Conservation (phyloP, 2,797 vertebrate species). For the Streptopelia turtur region DNA sequence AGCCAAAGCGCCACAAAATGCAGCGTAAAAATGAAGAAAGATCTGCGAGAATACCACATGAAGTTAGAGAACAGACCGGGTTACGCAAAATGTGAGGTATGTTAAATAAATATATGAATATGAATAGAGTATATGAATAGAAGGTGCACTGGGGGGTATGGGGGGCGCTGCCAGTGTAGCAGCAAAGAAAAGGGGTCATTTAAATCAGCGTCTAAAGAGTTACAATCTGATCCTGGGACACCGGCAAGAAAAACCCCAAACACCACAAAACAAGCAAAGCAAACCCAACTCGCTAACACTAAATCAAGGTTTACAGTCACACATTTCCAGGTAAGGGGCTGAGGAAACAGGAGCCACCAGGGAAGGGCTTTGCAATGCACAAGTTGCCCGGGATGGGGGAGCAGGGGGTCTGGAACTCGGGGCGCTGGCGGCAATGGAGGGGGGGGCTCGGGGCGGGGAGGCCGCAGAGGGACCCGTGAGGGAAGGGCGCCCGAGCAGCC, state of each 20-base stretch:
- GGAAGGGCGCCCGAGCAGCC: not conserved
- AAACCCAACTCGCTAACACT: not conserved
- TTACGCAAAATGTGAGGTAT: accelerated
- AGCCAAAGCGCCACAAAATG: not conserved
- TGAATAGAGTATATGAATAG: accelerated
- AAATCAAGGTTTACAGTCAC: accelerated
- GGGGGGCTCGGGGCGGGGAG: accelerated
- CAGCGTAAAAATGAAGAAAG: not conserved
- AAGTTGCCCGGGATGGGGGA: not conserved
- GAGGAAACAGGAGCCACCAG: accelerated
- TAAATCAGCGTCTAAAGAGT: not conserved
- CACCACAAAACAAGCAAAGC: not conserved
- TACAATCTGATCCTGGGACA: not conserved
- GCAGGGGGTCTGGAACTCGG: too few species aligned
- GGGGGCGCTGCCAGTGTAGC: not conserved
- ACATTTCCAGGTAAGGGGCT: not conserved
- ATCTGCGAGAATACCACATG: accelerated
- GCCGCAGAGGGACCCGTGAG: accelerated
- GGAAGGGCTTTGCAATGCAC: not conserved
- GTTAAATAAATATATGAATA: not conserved
- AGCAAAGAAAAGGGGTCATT: not conserved
- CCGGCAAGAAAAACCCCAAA: not conserved
- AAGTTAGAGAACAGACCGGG: not conserved
- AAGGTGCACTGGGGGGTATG: accelerated
- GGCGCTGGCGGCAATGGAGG: not conserved